Evolutionary conservation across 2,113 vertebrate genomes (phyloP), one percentile per base, ranked within the genome.

Genomic region (Megaleporinus macrocephalus): DNA sequence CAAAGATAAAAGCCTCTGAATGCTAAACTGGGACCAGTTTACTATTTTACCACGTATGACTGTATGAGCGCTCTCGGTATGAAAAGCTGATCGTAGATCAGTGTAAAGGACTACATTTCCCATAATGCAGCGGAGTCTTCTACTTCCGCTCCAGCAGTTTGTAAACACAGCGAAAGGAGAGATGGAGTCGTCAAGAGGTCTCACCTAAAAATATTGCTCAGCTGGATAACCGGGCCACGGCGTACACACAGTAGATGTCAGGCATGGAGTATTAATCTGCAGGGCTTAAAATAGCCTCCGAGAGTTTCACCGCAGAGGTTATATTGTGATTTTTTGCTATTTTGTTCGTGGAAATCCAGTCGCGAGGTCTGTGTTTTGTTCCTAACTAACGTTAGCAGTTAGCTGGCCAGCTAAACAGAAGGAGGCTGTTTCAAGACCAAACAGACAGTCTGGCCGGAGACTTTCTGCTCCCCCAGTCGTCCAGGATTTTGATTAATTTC

Each of bases 141-240:
- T 49, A 82, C 82, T 82, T 89, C 87, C 87, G 87, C n/a, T 85
- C 77, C 57, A 79, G 73, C 79, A 86, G 85, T 89, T 90, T 90
- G 89, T 90, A 89, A 90, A 90, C 87, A 88, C 68, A 80, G 84
- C 77, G 85, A 89, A 88, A 86, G 87, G 62, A 77, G 88, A 87
- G 82, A 89, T 87, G 89, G 83, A 86, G 83, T 82, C 87, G 79
- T 72, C 81, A 65, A 87, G 78, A 86, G 80, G 79, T 63, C 83
- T 89, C 24, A 87, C 86, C 83, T 90, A 88, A 90, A 90, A 83
- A 82, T 79, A 86, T 73, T 61, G 18, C 14, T 14, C 33, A 47
- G 72, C 66, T 69, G 47, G 27, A 51, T 41, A 69, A 36, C 26
- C 27, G 66, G 47, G 11, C 71, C 49, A 61, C 36, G 44, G 1